Conservation (phyloP, 2,113 vertebrate genomes). For the Siniperca chuatsi region DNA sequence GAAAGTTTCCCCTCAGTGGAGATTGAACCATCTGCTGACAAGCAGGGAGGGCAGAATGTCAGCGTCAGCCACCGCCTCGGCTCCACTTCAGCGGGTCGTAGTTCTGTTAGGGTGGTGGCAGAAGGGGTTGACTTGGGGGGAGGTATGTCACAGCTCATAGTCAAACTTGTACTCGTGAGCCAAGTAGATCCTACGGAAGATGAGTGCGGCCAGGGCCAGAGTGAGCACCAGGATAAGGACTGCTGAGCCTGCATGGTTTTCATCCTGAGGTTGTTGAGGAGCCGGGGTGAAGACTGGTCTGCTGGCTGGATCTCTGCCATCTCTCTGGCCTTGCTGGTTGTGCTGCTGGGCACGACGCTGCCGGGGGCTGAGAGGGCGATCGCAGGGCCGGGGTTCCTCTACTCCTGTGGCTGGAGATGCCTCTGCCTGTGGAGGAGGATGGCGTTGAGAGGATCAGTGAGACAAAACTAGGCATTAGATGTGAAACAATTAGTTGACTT, state of each 20-base stretch:
- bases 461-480: not conserved
- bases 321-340: slow-evolving; percentile 79
- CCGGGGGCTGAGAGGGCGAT: slow-evolving; percentile 87
- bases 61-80: slow-evolving; percentile 5
- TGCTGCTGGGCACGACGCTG: slow-evolving; percentile 92
- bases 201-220: slow-evolving; percentile 92
- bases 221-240: slow-evolving; percentile 93
- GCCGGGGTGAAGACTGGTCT: slow-evolving; percentile 80
- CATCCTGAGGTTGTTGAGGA: slow-evolving; percentile 82
- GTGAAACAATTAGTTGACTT: not conserved
- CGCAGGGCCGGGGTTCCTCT: slow-evolving; percentile 64
- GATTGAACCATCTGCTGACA: not conserved
- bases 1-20: slow-evolving; percentile 30
- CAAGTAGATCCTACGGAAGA: slow-evolving; percentile 95
- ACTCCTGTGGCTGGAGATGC: slow-evolving; percentile 43
- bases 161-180: slow-evolving; percentile 95
- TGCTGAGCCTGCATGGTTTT: slow-evolving; percentile 86
- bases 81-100: slow-evolving; percentile 21
- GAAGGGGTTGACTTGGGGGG: not conserved
- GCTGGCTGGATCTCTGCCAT: slow-evolving; percentile 69
- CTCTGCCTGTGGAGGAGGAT: slow-evolving; percentile 78
- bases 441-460: not conserved
- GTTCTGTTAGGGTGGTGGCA: slow-evolving; percentile 17
- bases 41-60: slow-evolving; percentile 17
- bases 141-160: slow-evolving; percentile 89